These are phyloP conservation scores for Aurelia coerulea DNA, from an alignment of 30 jellyfish, hydroid and myxozoan genomes.

Conservation along the genomic window DNA sequence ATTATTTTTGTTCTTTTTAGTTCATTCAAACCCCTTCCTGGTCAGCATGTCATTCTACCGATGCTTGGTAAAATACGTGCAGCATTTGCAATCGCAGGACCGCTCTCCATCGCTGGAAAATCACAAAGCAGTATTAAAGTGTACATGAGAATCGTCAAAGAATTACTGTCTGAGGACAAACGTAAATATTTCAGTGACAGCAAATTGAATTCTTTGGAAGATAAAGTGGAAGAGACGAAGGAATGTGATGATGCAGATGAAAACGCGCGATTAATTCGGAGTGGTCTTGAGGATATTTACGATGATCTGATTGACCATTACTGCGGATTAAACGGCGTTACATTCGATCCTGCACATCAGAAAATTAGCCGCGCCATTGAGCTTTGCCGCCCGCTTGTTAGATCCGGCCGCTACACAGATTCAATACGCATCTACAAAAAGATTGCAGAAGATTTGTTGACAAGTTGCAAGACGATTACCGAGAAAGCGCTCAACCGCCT, in stretches of 20 bases:
- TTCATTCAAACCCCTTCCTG: slow-evolving; percentile 20
- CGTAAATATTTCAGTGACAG: slow-evolving; percentile 26
- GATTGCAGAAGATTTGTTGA: slow-evolving; percentile 38
- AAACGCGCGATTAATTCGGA: slow-evolving; percentile 54
- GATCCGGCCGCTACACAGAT: slow-evolving; percentile 40
- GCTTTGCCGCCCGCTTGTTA: slow-evolving; percentile 36
- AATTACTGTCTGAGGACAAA: slow-evolving; percentile 36
- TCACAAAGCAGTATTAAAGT: slow-evolving; percentile 37
- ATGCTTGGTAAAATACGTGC: slow-evolving; percentile 64
- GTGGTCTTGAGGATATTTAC: slow-evolving; percentile 54
- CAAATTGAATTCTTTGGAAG: slow-evolving; percentile 28
- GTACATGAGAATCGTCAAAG: slow-evolving; percentile 59
- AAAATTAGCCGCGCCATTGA: slow-evolving; percentile 58
- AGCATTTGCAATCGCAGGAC: slow-evolving; percentile 74
- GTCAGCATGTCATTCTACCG: slow-evolving; percentile 27
- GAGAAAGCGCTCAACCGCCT: slow-evolving; percentile 12
- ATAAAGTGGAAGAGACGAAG: slow-evolving; percentile 30
- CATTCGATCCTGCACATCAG: slow-evolving; percentile 50
- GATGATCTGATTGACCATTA: slow-evolving; percentile 49
- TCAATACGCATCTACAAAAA: slow-evolving; percentile 31
- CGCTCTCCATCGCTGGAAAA: slow-evolving; percentile 64
- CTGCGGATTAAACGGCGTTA: slow-evolving; percentile 57
- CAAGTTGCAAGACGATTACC: not conserved
- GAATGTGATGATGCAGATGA: slow-evolving; percentile 38
- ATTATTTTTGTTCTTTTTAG: not conserved